These are phyloP conservation scores for Hephaestus fuliginosus DNA, from an alignment of 2,797 vertebrate species.

Conservation along the genomic window DNA sequence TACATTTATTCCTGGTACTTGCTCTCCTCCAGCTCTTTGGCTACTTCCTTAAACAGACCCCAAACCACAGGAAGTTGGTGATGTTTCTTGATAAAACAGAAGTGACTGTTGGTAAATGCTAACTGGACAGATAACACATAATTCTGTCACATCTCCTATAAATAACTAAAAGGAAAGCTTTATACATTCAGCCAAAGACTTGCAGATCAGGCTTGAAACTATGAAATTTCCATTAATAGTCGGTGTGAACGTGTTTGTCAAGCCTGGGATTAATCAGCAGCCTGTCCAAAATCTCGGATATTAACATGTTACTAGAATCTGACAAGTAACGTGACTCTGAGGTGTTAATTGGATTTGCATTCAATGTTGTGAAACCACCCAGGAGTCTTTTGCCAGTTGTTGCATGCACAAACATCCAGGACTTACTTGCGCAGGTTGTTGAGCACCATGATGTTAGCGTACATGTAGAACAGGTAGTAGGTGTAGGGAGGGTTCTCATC, in stretches of 20 bases:
- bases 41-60: constrained; percentile 89
- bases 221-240: background rate
- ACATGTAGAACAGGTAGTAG: constrained; percentile 99
- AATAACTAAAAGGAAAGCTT: background rate
- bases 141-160: background rate
- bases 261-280: too few species aligned
- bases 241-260: background rate
- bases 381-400: background rate
- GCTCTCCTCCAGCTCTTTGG: constrained; percentile 93
- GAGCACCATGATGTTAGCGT: constrained; percentile 97
- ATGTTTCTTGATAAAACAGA: constrained; percentile 35
- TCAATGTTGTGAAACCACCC: background rate
- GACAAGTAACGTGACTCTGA: background rate
- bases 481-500: constrained; percentile 96
- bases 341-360: background rate
- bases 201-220: background rate
- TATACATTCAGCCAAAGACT: background rate
- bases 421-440: constrained; percentile 95
- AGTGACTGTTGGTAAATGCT: background rate
- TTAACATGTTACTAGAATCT: too few species aligned
- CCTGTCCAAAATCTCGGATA: background rate
- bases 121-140: background rate
- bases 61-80: constrained; percentile 37
- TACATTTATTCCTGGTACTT: constrained; percentile 88
- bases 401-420: background rate